Conservation (phyloP, 2,113 vertebrate genomes). For the Engystomops pustulosus region DNA sequence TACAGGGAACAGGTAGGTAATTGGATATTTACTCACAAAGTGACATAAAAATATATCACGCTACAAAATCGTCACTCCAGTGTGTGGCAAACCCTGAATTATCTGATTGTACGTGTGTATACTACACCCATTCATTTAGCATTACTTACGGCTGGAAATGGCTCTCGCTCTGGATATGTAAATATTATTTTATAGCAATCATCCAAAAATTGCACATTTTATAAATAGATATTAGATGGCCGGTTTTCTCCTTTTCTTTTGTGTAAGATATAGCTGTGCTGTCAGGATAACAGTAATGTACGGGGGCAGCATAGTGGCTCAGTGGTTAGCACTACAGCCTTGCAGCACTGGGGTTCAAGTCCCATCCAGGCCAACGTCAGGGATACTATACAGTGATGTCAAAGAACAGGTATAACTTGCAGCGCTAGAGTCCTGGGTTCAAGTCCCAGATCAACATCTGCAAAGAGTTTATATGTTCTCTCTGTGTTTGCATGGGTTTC, state of each 20-base stretch:
- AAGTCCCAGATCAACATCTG: no score
- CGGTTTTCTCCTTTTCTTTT: background rate
- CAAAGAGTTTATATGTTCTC: no score
- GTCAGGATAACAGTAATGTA: no score
- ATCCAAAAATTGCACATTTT: background rate
- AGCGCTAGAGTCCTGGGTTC: no score
- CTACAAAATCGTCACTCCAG: slow-evolving; percentile 25
- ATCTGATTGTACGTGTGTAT: background rate
- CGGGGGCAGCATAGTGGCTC: background rate
- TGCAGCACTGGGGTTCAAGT: no score
- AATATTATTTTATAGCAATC: slow-evolving; percentile 1
- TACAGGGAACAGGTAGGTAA: slow-evolving; percentile 40
- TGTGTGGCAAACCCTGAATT: background rate
- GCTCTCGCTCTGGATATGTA: no score
- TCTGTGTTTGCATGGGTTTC: no score
- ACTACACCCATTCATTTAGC: background rate
- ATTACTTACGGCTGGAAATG: background rate
- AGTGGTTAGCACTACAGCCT: no score
- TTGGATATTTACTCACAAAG: slow-evolving; percentile 55
- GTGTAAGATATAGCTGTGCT: background rate
- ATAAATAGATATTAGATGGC: background rate
- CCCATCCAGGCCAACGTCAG: no score
- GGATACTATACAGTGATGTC: no score
- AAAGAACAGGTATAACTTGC: no score
- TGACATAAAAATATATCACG: slow-evolving; percentile 37